Percentiles rank a stretch among this genome's conserved stretches.
phyloP scores from a whole-genome alignment of 2,888 invertebrate genomes.

The Cabera pusaria region DNA sequence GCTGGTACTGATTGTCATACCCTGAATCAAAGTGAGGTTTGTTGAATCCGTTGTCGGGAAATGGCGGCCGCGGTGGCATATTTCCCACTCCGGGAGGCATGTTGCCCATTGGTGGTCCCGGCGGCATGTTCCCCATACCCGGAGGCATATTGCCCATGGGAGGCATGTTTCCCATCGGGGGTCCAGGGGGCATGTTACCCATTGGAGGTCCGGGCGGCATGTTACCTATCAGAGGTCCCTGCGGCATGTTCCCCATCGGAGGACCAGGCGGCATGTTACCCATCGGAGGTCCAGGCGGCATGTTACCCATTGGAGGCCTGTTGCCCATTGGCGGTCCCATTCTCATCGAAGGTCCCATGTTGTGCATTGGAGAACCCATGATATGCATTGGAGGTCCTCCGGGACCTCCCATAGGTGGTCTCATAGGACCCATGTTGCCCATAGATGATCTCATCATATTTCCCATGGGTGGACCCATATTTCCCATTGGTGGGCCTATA shows the following conservation, averaged over 20 bases:
- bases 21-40: slow-evolving; percentile 63
- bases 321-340: slow-evolving; percentile 14
- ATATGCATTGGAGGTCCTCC: slow-evolving; percentile 14
- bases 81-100: slow-evolving; percentile 33
- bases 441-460: slow-evolving; percentile 41
- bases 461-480: slow-evolving; percentile 28
- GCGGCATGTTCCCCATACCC: slow-evolving; percentile 20
- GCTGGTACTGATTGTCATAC: slow-evolving; percentile 61
- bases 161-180: slow-evolving; percentile 15
- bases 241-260: slow-evolving; percentile 12
- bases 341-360: slow-evolving; percentile 19
- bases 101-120: slow-evolving; percentile 19
- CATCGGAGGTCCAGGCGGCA: slow-evolving; percentile 7
- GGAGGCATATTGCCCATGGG: slow-evolving; percentile 18
- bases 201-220: slow-evolving; percentile 7
- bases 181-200: slow-evolving; percentile 4
- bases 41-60: slow-evolving; percentile 67
- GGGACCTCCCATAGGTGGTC: slow-evolving; percentile 20
- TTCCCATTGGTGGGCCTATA: slow-evolving; percentile 21
- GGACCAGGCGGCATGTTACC: slow-evolving; percentile 3
- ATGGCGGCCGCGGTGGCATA: slow-evolving; percentile 53
- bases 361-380: slow-evolving; percentile 18
- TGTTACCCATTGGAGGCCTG: background rate
- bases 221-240: slow-evolving; percentile 9
- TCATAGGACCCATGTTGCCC: slow-evolving; percentile 29